These are phyloP conservation scores for Onthophagus taurus DNA, from an alignment of 1,140 invertebrate genomes.

Conservation along the genomic window DNA sequence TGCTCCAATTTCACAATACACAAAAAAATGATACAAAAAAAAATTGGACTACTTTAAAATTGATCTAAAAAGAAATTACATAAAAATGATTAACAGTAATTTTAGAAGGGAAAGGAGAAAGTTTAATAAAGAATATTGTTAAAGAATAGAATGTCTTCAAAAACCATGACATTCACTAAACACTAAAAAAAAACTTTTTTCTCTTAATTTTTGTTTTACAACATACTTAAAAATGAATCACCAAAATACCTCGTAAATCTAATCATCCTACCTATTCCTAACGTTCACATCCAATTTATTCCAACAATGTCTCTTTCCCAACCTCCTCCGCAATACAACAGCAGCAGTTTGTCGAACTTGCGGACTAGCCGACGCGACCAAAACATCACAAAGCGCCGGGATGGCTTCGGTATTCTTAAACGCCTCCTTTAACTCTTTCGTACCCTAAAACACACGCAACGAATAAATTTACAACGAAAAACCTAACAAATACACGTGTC, in stretches of 20 bases:
- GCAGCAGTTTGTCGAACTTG: constrained; percentile 61
- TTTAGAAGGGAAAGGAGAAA: no score
- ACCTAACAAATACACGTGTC: constrained; percentile 24
- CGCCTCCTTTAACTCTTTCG: constrained; percentile 50
- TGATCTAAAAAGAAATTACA: no score
- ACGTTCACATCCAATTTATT: constrained; percentile 43
- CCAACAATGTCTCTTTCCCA: constrained; percentile 52
- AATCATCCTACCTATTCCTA: constrained; percentile 39
- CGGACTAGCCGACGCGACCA: constrained; percentile 43
- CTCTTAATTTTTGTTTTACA: not conserved
- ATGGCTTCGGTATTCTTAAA: constrained; percentile 53
- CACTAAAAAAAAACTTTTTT: not conserved
- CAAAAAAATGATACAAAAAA: no score
- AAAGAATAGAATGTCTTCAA: no score
- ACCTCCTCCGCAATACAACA: constrained; percentile 50
- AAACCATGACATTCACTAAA: not conserved
- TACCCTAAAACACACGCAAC: constrained; percentile 42
- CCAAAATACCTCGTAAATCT: constrained; percentile 2
- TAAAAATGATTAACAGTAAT: no score
- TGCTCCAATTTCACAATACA: no score
- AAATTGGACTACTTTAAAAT: no score
- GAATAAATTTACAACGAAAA: constrained; percentile 8
- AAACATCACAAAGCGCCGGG: constrained; percentile 46
- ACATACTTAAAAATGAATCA: not conserved
- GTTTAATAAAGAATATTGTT: no score